Base-by-base conservation (phyloP, 2,888 invertebrate species). In the Pseudolycoriella hygida region DNA sequence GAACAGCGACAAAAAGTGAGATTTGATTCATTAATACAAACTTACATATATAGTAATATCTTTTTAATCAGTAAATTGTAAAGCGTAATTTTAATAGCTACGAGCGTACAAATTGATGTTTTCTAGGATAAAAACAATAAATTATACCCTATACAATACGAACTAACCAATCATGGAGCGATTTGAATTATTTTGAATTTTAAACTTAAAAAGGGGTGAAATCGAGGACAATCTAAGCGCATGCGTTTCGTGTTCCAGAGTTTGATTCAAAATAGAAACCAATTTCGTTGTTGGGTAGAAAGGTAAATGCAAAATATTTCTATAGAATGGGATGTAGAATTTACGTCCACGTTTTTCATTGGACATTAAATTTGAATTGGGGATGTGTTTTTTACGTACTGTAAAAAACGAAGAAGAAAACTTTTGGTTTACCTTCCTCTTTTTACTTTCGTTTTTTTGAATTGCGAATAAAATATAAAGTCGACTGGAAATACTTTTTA, bases 341-440 rank as follows among this genome's bases (percentile, higher is more conserved):
- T 25, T 14, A 14, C 34, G 34, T 34, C 15, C 34, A 34, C 34
- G 34, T 34, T 34, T 34, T 34, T 34, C 34, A 34, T 34, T 34
- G 34, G 34, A 12, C 15, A 34, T 34, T 34, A 34, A 34, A 34
- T 34, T 34, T 34, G 34, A 34, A 34, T 34, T 34, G 34, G 34
- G 34, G 34, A 34, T 34, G 34, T 34, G 34, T 34, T 34, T 34
- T 34, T 14, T 34, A 34, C n/a, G 34, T 14, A 34, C 25, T 25
- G 25, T 14, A 34, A 34, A 34, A 34, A 34, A 34, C 30, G n/a
- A 34, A 34, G 34, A 14, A 34, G 34, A 25, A 25, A 25, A 25
- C 8, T 25, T 25, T 25, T 25, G 5, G 25, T 25, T 25, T 25
- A 25, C 25, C 25, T 25, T 25, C 25, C 25, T 25, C 25, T 25